Evolutionary conservation across 1,140 invertebrate species (phyloP), one percentile per base, ranked within the genome.

Genomic region (Gryllus bimaculatus): DNA sequence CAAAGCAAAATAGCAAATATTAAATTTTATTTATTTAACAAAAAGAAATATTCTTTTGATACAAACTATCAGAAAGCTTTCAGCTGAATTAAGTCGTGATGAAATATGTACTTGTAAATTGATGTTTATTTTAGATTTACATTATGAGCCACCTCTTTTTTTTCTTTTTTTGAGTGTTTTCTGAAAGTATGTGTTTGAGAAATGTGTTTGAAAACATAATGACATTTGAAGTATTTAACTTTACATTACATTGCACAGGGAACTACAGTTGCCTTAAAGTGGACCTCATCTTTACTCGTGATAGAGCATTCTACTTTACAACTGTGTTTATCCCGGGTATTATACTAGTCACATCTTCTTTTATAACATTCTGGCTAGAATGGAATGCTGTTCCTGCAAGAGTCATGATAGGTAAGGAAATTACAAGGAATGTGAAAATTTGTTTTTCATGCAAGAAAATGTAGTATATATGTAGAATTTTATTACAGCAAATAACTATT

Each of bases 291-390:
- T 97, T 96, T 88, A 96, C 94, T 80, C 89, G 95, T 85, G 95
- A 97, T 90, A 91, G 95, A 89, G 94, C 94, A 84, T 97, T 97
- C 90, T 97, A 97, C 89, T 96, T 96, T 88, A 96, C 95, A 82
- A 97, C 95, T 83, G 95, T 97, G 86, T 97, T 97, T 88, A 96
- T 96, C 87, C 96, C 96, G 82, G 95, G 95, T 82, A 96, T 97
- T 86, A 96, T 97, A 88, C 90, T 97, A 86, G 95, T 97, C 83
- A 97, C 95, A 82, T 96, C 94, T 86, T 96, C 95, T 82, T 97
- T 97, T 90, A 95, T 96, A 87, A 95, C 94, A 82, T 96, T 96
- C 89, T 97, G 95, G 95, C 90, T 97, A 84, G 95, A 97, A 89
- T 96, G 95, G 94, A 97, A 97, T 88, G 95, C 95, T 81, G 95